Base-by-base conservation (phyloP, 2,888 invertebrate species). In the Abrostola triplasia region DNA sequence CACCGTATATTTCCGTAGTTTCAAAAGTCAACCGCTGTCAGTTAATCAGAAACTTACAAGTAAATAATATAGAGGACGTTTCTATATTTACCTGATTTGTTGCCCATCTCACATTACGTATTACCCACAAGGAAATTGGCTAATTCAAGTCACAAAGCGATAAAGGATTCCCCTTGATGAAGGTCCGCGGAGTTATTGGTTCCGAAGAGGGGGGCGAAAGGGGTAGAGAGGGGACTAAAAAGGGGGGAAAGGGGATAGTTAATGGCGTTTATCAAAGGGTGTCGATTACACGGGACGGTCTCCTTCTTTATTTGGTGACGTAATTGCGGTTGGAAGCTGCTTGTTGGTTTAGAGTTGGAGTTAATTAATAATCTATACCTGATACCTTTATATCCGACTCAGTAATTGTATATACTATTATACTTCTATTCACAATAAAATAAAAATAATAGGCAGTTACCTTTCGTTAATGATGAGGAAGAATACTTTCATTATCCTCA, bases 211-310 rank as follows among this genome's bases (percentile, higher is more conserved):
- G n/a, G 11, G 42, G 42, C 1, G 41, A 4, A 7, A 13, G 44
- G 12, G 8, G 13, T 7, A 11, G 7, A 13, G 8, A 13, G 13
- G 44, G 13, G 44, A n/a, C n/a, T n/a, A n/a, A 44, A 8, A 7
- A 8, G 13, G 44, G 44, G 4, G 12, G 7, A 44, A 12, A 13
- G 11, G 24, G 24, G 24, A 24, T 24, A 24, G 24, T 35, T 51
- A 59, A 44, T 44, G 44, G 48, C 53, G 52, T 59, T 52, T 48
- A 52, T 48, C 52, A 59, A 53, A 12, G 59, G 40, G 53, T 59
- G 47, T 59, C 53, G 12, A 48, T 59, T 53, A 59, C 59, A 11
- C 38, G 41, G 37, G 36, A 47, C 44, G 44, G n/a, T 42, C 52
- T n/a, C n/a, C n/a, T 47, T 40, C 37, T 11, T 37, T 47, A 47